Base-by-base conservation (phyloP, 2,888 invertebrate genomes). In the Caenorhabditis angaria region DNA sequence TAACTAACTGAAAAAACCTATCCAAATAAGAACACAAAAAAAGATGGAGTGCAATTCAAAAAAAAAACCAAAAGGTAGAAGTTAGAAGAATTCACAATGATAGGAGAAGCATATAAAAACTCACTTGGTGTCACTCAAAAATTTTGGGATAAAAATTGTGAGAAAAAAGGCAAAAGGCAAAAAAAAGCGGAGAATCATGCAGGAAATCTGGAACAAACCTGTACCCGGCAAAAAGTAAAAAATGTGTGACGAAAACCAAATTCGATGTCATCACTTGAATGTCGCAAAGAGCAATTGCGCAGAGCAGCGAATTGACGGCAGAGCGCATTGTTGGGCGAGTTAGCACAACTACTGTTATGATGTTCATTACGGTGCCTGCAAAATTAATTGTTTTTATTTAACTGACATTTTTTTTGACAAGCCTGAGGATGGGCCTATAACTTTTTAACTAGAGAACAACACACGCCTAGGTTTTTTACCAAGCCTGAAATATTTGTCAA, bases 221-320 rank as follows among this genome's bases (percentile, higher is more conserved):
- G 67, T 61, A 65, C 51, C 70, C 73, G 18, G 85, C 83, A 25
- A 76, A 71, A 20, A 86, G 67, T 18, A 82, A 68, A 61, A 86
- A 86, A 68, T 86, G 86, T 6, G 73, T 69, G 48, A 87, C 83
- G 65, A 86, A 86, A 14, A 86, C 67, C 32, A 85, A 68, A 20
- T 81, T 77, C 29, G 76, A 77, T 22, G 80, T 71, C 84, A 83
- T 84, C 22, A 86, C 86, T n/a, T 84, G 59, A 55, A 86, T 83
- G 61, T 86, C 86, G 65, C 86, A 84, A 51, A 85, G 66, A 56
- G 86, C 86, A 14, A 86, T 83, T 12, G 86, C 85, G 71, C 84
- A 83, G 10, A 85, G 78, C 24, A 85, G 71, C 6, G 70, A 72
- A 54, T 80, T 78, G 54, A 78, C 74, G 14, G 86, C 84, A 1